Evolutionary conservation across 2,888 invertebrate species (phyloP).

Genomic region (Dorcus parallelipipedus): DNA sequence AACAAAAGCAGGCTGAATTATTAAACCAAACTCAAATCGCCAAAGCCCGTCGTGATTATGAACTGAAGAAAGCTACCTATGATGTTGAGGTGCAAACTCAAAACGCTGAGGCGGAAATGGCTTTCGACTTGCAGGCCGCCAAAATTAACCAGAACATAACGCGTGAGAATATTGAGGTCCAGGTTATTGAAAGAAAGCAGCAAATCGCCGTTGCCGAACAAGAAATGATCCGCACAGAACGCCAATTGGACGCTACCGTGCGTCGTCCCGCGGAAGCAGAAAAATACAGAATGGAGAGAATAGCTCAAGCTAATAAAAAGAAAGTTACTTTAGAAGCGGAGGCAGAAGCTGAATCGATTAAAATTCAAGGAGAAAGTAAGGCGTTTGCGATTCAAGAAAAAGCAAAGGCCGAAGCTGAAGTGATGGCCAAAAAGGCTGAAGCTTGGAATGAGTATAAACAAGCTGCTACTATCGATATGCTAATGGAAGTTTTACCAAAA

Average conservation of each 20-base stretch:
- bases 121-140: conserved; percentile 82
- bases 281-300: conserved; percentile 78
- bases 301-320: conserved; percentile 83
- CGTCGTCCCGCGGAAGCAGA: conserved; percentile 91
- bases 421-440: conserved; percentile 90
- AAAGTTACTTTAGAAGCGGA: conserved; percentile 84
- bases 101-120: conserved; percentile 87
- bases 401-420: conserved; percentile 88
- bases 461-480: conserved; percentile 90
- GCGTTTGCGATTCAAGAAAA: conserved; percentile 87
- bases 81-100: conserved; percentile 89
- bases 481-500: conserved; percentile 86
- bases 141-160: conserved; percentile 82
- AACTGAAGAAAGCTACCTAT: conserved; percentile 89
- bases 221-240: conserved; percentile 83
- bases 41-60: conserved; percentile 89
- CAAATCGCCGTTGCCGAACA: conserved; percentile 90
- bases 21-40: conserved; percentile 91
- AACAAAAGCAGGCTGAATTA: conserved; percentile 84
- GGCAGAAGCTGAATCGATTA: conserved; percentile 82
- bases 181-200: conserved; percentile 50
- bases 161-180: conserved; percentile 92
- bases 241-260: conserved; percentile 83
- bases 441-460: conserved; percentile 91
- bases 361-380: conserved; percentile 77